phyloP scores from a whole-genome alignment of 2,113 vertebrate species.

The Lophura nycthemera region DNA sequence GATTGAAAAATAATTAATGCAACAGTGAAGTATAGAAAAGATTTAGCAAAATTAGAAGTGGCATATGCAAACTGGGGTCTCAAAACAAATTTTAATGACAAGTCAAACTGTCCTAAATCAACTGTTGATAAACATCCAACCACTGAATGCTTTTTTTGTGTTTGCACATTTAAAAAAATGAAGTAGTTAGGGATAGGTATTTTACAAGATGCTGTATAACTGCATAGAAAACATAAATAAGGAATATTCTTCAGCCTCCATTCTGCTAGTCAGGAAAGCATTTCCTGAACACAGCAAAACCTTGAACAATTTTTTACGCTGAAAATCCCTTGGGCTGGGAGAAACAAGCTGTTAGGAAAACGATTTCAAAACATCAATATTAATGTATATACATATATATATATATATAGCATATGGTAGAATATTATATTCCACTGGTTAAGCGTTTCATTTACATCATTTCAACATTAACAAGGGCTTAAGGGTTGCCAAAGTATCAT shows the following conservation, averaged over 20 bases:
- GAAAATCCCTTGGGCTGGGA: constrained; percentile 28
- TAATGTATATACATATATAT: constrained; percentile 41
- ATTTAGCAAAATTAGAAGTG: background rate
- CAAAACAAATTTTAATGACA: background rate
- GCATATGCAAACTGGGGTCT: background rate
- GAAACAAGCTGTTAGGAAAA: constrained; percentile 32
- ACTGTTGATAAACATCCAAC: background rate
- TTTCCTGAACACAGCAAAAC: background rate
- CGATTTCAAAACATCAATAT: constrained; percentile 37
- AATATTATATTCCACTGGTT: background rate
- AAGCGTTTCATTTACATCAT: background rate
- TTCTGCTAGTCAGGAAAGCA: background rate
- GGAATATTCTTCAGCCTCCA: background rate
- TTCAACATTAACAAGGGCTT: constrained; percentile 20
- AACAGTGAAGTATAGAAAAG: background rate
- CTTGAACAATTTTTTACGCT: background rate
- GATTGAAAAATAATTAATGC: background rate
- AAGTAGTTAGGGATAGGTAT: background rate
- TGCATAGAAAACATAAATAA: background rate
- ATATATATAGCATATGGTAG: background rate
- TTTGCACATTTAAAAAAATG: background rate
- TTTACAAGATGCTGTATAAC: background rate
- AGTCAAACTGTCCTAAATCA: background rate
- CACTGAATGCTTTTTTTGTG: rapidly evolving
- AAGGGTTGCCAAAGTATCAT: constrained; percentile 32